Base-by-base conservation (phyloP, 1,140 invertebrate genomes). In the Aporrectodea caliginosa region DNA sequence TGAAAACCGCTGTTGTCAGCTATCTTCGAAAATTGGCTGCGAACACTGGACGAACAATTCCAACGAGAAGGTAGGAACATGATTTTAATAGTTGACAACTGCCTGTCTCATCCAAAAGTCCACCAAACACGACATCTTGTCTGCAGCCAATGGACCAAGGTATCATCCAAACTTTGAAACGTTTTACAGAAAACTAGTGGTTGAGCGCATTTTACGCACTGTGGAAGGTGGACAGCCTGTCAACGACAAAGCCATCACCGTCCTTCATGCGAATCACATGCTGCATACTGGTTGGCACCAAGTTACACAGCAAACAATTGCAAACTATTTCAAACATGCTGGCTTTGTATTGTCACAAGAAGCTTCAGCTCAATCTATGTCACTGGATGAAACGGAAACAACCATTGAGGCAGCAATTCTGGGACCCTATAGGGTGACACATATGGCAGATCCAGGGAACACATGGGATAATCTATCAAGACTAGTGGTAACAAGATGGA, bases 131-230 rank as follows among this genome's bases (percentile, higher is more conserved):
- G 12, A 90, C 88, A 34, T 82, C 85, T 29, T 82, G 87, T 73
- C 78, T 90, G 16, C 89, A 90, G 81, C 86, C 88, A n/a, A 87
- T 90, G 85, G 87, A 90, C 83, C 86, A 88, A 83, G 87, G 85
- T 29, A 86, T 88, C 69, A 90, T 90, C 78, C 82, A 78, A n/a
- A 83, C 82, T 34, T 83, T 86, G 22, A 87, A 82, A 30, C 32
- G 22, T 32, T 79, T 72, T 83, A 82, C 43, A 43, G 71, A 12
- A 58, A 12, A 12, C 6, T 58, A 12, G 43, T 33, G 35, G 69
- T 1, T 29, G 35, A 35, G 29, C 72, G 27, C n/a, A 33, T 74
- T n/a, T 12, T 74, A 22, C 43, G 22, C 6, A 12, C 43, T 6
- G 43, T 58, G 6, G 43, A 58, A 12, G 22, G 6, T 12, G 43